phyloP scores from a whole-genome alignment of 2,113 vertebrate species.

The Trachemys scripta region DNA sequence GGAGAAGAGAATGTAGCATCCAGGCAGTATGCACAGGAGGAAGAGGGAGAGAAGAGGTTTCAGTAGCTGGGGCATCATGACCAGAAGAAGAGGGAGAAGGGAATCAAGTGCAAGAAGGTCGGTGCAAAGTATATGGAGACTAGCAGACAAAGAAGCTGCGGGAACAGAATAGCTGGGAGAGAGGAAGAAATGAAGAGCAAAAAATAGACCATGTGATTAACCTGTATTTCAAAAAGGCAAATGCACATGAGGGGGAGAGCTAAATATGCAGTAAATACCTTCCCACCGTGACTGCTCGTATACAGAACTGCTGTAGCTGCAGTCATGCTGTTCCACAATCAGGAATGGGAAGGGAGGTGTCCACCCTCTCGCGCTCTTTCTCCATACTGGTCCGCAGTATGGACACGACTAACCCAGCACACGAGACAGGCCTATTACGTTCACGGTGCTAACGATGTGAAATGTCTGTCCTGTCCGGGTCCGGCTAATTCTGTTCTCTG shows the following conservation, averaged over 20 bases:
- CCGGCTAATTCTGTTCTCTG: conserved; percentile 17
- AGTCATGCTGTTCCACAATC: background rate
- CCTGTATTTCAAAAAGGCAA: background rate
- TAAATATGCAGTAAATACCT: background rate
- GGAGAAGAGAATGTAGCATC: background rate
- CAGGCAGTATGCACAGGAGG: background rate
- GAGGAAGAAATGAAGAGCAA: background rate
- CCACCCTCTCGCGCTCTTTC: background rate
- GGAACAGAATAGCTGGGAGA: background rate
- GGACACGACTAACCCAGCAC: background rate
- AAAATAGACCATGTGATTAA: accelerated
- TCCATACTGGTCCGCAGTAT: background rate
- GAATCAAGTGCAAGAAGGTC: background rate
- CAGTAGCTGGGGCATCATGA: background rate
- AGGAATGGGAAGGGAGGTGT: background rate
- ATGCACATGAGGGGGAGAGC: background rate
- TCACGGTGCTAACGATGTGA: background rate
- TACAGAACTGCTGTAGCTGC: background rate
- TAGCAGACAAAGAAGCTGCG: background rate
- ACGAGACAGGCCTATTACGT: background rate
- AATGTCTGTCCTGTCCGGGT: accelerated
- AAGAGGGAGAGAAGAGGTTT: background rate
- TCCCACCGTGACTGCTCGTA: accelerated
- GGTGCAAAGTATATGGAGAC: background rate
- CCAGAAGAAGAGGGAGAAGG: background rate